A percentile compares a stretch with the other conserved stretches of the same genome.
These are phyloP conservation scores for Emys orbicularis DNA, from an alignment of 2,797 vertebrate genomes.

Conservation along the genomic window DNA sequence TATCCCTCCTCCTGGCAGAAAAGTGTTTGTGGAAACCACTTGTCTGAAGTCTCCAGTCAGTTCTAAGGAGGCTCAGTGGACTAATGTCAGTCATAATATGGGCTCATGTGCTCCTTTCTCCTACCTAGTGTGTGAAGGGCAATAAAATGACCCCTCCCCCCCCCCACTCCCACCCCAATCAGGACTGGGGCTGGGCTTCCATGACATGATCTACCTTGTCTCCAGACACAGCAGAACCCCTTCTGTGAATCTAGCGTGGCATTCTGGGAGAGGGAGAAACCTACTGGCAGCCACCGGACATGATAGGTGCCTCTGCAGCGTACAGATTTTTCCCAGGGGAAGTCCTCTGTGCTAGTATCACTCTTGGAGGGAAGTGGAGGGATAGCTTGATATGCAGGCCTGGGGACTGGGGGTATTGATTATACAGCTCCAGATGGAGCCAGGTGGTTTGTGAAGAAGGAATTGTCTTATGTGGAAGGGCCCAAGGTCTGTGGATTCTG, in stretches of 20 bases:
- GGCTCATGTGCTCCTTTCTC: neutral
- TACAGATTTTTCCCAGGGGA: neutral
- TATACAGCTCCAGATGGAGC: neutral
- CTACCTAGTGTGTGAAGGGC: neutral
- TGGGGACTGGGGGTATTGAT: no score
- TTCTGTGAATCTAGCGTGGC: neutral
- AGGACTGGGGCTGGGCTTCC: neutral
- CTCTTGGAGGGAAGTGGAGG: neutral
- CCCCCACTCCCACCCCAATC: neutral
- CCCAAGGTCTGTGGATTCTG: neutral
- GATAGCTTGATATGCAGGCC: neutral
- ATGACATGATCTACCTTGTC: neutral
- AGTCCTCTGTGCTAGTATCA: neutral
- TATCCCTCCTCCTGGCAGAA: rapidly evolving
- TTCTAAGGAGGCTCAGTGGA: neutral
- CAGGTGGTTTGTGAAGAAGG: neutral
- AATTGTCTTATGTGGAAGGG: neutral
- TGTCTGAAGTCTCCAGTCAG: neutral
- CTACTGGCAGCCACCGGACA: neutral
- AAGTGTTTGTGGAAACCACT: neutral
- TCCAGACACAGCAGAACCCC: neutral
- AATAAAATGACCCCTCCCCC: neutral
- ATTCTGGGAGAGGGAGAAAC: neutral
- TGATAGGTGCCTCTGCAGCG: neutral
- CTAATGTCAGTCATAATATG: neutral